Conservation (phyloP, 2,797 vertebrate genomes). For the Hydrophis major region DNA sequence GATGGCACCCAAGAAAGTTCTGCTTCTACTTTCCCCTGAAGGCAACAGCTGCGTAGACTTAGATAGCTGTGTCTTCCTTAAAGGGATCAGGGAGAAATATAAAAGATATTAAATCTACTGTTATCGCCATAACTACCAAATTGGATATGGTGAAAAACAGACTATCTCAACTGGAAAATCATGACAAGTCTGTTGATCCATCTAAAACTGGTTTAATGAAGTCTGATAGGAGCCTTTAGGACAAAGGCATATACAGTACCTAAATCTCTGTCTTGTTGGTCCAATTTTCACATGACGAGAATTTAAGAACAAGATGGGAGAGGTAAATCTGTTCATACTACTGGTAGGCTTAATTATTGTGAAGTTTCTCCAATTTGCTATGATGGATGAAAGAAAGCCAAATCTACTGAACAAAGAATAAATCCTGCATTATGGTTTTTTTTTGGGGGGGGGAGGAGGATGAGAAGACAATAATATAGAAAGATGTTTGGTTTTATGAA, state of each 20-base stretch:
- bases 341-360: not conserved
- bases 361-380: not conserved
- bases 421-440: not conserved
- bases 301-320: not conserved
- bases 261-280: not conserved
- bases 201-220: not conserved
- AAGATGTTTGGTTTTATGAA: not conserved
- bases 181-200: not conserved
- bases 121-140: not conserved
- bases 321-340: not conserved
- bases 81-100: not conserved
- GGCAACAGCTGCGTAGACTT: not conserved
- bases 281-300: not conserved
- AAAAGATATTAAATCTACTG: not conserved
- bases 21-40: not conserved
- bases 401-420: not conserved
- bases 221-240: not conserved
- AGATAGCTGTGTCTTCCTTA: not conserved
- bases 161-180: not conserved
- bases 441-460: fast-evolving
- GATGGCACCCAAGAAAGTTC: not conserved
- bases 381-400: not conserved
- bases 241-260: not conserved
- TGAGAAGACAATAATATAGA: not conserved
- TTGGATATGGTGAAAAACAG: not conserved